Percentiles rank a stretch among this genome's conserved stretches.
phyloP scores from a whole-genome alignment of 1,140 invertebrate species.

The Octopus bimaculoides region DNA sequence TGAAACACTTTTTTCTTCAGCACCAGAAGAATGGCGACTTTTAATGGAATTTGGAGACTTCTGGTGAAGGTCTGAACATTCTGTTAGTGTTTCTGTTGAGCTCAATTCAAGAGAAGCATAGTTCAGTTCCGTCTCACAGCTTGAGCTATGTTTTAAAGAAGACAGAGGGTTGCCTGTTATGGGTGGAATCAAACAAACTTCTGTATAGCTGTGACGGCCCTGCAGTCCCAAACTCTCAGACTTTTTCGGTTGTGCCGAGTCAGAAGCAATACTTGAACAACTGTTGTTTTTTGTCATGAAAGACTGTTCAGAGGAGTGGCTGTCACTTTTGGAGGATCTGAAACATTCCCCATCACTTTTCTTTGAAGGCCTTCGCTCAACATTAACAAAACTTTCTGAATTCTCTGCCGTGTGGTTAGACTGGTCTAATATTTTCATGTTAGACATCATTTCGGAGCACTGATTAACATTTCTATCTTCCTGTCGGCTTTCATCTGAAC shows the following conservation, averaged over 20 bases:
- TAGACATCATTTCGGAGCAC: no score
- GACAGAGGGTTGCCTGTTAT: not conserved
- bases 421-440: no score
- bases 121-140: conserved; percentile 24
- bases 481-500: no score
- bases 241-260: conserved; percentile 7
- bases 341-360: no score
- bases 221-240: not conserved
- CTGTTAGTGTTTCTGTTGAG: conserved; percentile 27
- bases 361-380: no score
- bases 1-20: conserved; percentile 27
- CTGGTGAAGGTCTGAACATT: conserved; percentile 12
- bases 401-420: no score
- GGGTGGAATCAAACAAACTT: not conserved
- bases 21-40: conserved; percentile 33
- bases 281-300: no score
- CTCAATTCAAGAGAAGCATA: conserved; percentile 38
- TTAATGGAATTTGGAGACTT: conserved; percentile 27
- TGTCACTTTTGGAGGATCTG: no score
- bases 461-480: no score
- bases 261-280: no score
- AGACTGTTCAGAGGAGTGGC: no score
- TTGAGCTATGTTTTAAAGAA: not conserved
- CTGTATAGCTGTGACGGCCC: not conserved
- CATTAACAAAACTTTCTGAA: no score